A percentile compares a stretch with the other conserved stretches of the same genome.
These are phyloP conservation scores for Cynoglossus semilaevis DNA, from an alignment of 2,113 vertebrate genomes.

Conservation along the genomic window DNA sequence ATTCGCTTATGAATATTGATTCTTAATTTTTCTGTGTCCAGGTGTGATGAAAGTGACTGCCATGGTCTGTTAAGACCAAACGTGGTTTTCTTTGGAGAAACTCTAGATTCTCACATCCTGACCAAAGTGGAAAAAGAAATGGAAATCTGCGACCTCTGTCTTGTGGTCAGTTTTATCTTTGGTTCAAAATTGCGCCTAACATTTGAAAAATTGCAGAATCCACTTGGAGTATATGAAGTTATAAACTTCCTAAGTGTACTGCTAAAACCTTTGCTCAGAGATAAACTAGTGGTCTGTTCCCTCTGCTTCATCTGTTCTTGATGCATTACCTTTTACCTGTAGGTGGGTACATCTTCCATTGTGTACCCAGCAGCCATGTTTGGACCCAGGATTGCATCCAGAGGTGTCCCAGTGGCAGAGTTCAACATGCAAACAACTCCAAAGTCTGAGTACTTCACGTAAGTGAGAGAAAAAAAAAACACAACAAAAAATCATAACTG, in stretches of 20 bases:
- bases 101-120: slow-evolving; percentile 86
- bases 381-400: slow-evolving; percentile 88
- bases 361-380: slow-evolving; percentile 97
- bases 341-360: slow-evolving; percentile 94
- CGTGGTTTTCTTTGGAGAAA: slow-evolving; percentile 95
- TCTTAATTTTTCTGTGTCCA: slow-evolving; percentile 40
- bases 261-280: too few species aligned
- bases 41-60: slow-evolving; percentile 85
- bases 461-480: slow-evolving; percentile 30
- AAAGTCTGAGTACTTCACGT: slow-evolving; percentile 86
- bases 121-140: slow-evolving; percentile 89
- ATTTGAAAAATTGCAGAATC: too few species aligned
- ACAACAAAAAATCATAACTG: not conserved
- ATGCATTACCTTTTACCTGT: slow-evolving; percentile 1
- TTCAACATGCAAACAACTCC: slow-evolving; percentile 87
- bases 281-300: too few species aligned
- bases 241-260: too few species aligned
- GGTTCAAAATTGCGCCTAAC: too few species aligned
- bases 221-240: too few species aligned
- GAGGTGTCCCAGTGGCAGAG: slow-evolving; percentile 91
- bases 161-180: slow-evolving; percentile 85
- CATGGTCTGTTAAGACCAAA: slow-evolving; percentile 89
- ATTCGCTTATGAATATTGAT: too few species aligned
- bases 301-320: too few species aligned
- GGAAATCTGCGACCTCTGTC: slow-evolving; percentile 90